Base-by-base conservation (phyloP, 2,797 vertebrate species). In the Coendou prehensilis region DNA sequence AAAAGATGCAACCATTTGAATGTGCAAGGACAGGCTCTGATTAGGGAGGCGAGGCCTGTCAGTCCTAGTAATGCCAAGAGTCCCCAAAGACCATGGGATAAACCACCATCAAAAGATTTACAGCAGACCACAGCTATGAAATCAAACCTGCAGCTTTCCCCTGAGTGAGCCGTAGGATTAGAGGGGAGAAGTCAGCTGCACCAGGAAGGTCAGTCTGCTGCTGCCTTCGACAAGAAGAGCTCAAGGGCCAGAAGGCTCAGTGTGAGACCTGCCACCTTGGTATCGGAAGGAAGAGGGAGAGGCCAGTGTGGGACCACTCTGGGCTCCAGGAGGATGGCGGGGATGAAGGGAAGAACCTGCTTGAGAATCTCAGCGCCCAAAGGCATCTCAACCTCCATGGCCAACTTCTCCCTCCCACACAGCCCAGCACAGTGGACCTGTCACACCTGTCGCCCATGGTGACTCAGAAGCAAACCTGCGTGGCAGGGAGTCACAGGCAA, bases 401-500 rank as follows among this genome's bases (percentile, higher is more conserved):
- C 61, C 20, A 6, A 30, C 45, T 7, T 47, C 47, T 9, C 41
- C 61, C 47, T 18, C 41, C 59, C 50, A 37, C 45, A 1, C 3
- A 0, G 41, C 26, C 61, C 57, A 61, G 28, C 1, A 37, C n/a
- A 41, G 20, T n/a, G 61, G 28, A 15, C 18, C 10, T 41, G 37
- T 41, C 37, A 0, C 14, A 2, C 63, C 59, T 54, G 37, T 28
- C n/a, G 17, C 69, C 54, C 11, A 1, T 1, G 0, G 2, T 3
- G 17, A 30, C 28, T 30, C 2, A 10, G 9, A 4, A 4, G 28
- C 37, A 23, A 20, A 4, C 76, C 4, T 0, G 14, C 11, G 1
- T 1, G 6, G 33, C 45, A 30, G 56, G 9, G 13, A 59, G 37
- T 1, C 9, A 7, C 0, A 2, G 11, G n/a, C 6, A 22, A 0